These are phyloP conservation scores for Podarcis siculus DNA, from an alignment of 2,797 vertebrate genomes.

Conservation along the genomic window DNA sequence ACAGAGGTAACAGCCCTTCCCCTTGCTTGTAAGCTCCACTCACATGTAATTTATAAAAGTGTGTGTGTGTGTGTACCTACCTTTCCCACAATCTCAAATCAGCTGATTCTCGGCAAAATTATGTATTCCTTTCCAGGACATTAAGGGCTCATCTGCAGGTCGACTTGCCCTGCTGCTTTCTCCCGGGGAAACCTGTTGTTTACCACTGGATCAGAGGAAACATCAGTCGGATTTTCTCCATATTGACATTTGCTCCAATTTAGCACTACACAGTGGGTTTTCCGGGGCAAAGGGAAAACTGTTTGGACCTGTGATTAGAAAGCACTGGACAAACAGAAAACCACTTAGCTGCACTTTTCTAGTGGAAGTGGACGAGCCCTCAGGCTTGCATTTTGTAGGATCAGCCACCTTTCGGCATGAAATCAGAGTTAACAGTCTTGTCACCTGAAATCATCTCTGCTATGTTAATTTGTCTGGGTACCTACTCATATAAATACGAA, in stretches of 20 bases:
- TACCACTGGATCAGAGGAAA: too few species aligned
- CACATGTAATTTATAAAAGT: neutral
- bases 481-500: neutral
- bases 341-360: too few species aligned
- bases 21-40: neutral
- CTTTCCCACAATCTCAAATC: neutral
- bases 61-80: neutral
- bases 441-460: neutral
- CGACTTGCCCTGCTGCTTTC: too few species aligned
- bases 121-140: neutral
- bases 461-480: neutral
- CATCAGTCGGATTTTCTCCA: too few species aligned
- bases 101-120: neutral
- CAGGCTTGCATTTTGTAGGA: neutral
- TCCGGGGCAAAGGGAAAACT: too few species aligned
- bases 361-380: neutral
- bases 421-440: neutral
- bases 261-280: too few species aligned
- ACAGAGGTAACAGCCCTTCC: too few species aligned
- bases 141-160: too few species aligned
- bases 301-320: too few species aligned
- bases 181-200: too few species aligned
- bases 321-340: too few species aligned
- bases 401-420: conserved; percentile 4
- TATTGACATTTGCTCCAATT: too few species aligned